Percentiles rank a stretch among this genome's conserved stretches.
Evolutionary conservation across 2,888 invertebrate species (phyloP).

Genomic region (Xylota segnis): DNA sequence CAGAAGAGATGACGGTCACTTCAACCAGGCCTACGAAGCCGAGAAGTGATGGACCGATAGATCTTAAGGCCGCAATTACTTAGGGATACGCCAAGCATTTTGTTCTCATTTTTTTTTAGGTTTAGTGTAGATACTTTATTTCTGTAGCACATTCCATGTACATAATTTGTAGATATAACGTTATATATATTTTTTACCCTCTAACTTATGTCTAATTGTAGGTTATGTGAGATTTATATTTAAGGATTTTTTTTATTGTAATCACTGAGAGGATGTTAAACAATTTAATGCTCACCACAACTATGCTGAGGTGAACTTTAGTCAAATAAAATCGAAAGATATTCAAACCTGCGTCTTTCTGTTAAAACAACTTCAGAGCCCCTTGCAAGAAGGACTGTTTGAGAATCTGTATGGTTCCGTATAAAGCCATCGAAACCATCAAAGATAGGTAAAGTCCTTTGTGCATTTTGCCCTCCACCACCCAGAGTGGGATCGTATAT

Average conservation of each 20-base stretch:
- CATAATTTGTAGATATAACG: conserved; percentile 56
- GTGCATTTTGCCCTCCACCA: too few relatives aligned
- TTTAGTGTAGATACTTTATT: neutral
- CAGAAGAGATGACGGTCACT: conserved; percentile 34
- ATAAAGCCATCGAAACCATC: too few relatives aligned
- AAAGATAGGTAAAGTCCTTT: too few relatives aligned
- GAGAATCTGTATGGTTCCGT: too few relatives aligned
- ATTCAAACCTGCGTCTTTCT: neutral
- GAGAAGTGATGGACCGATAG: conserved; percentile 23
- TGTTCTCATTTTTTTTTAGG: conserved; percentile 31
- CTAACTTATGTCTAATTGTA: conserved; percentile 46
- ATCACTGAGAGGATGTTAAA: conserved; percentile 11
- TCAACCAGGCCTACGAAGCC: conserved; percentile 20
- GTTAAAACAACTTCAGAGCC: neutral
- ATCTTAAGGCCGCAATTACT: conserved; percentile 37
- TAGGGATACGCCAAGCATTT: conserved; percentile 29
- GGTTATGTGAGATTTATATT: conserved; percentile 17
- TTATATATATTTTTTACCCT: conserved; percentile 50
- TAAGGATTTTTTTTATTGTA: conserved; percentile 30
- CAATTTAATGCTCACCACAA: conserved; percentile 20
- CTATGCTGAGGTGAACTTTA: conserved; percentile 3
- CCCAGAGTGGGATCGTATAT: too few relatives aligned
- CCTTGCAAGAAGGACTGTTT: too few relatives aligned
- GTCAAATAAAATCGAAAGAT: conserved; percentile 11
- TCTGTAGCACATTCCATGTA: conserved; percentile 35